These are phyloP conservation scores for Rhagium mordax DNA, from an alignment of 2,888 invertebrate species.

Conservation along the genomic window DNA sequence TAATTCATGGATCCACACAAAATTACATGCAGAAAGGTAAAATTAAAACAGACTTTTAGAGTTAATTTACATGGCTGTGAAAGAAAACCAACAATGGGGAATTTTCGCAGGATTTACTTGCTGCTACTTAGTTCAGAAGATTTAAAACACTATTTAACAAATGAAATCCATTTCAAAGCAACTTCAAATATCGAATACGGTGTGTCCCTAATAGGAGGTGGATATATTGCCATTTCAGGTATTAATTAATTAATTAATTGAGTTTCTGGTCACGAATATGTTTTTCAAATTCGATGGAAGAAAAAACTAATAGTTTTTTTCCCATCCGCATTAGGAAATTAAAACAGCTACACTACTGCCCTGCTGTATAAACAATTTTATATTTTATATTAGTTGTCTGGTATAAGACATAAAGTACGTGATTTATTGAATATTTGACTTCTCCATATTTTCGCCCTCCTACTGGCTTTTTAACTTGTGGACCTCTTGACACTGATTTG, in stretches of 20 bases:
- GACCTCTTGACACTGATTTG: background rate
- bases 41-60: conserved; percentile 51
- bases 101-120: conserved; percentile 34
- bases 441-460: background rate
- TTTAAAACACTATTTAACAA: background rate
- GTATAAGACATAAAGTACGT: background rate
- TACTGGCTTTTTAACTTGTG: background rate
- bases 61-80: conserved; percentile 46
- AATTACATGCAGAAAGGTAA: conserved; percentile 53
- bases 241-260: no score
- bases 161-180: no score
- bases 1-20: conserved; percentile 51
- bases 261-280: no score
- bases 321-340: no score
- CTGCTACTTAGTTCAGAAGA: background rate
- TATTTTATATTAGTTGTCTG: background rate
- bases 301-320: no score
- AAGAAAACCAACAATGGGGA: conserved; percentile 45
- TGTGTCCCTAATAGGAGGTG: no score
- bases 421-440: background rate
- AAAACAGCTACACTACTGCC: no score
- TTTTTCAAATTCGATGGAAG: no score
- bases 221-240: no score
- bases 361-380: background rate
- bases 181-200: no score